phyloP scores from a whole-genome alignment of 2,113 vertebrate species.

The Apistogramma diplotaenia region DNA sequence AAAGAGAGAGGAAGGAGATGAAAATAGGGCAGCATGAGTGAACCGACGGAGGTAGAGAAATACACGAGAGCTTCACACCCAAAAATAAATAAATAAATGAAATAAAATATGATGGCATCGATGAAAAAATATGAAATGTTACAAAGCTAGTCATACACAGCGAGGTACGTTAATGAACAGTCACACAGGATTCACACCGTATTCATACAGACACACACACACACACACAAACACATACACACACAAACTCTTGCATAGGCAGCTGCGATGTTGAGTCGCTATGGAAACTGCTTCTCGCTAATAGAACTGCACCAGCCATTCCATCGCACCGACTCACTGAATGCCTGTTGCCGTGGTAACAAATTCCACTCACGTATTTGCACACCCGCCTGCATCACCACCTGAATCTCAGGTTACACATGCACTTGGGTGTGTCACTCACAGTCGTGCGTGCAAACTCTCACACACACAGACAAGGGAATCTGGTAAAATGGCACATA shows the following conservation, averaged over 20 bases:
- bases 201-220: slow-evolving; percentile 45
- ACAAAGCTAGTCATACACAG: slow-evolving; percentile 67
- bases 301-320: slow-evolving; percentile 82
- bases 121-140: slow-evolving; percentile 53
- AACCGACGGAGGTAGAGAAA: slow-evolving; percentile 34
- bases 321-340: slow-evolving; percentile 80
- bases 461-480: background rate
- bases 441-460: slow-evolving; percentile 5
- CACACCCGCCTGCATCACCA: slow-evolving; percentile 80
- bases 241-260: slow-evolving; percentile 73
- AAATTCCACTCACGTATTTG: slow-evolving; percentile 82
- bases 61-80: slow-evolving; percentile 39
- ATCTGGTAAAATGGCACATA: slow-evolving; percentile 20
- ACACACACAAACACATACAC: slow-evolving; percentile 47
- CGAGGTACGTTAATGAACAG: slow-evolving; percentile 73
- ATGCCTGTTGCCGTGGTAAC: slow-evolving; percentile 83
- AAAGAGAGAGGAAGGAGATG: slow-evolving; percentile 44
- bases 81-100: slow-evolving; percentile 19
- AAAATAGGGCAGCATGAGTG: slow-evolving; percentile 56
- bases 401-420: slow-evolving; percentile 81
- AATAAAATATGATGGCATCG: slow-evolving; percentile 7
- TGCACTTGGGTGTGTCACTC: slow-evolving; percentile 71
- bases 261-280: slow-evolving; percentile 81
- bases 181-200: slow-evolving; percentile 60
- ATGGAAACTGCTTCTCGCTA: slow-evolving; percentile 83